Evolutionary conservation across 2,797 vertebrate species (phyloP), one percentile per base, ranked within the genome.

Genomic region (Lithobates pipiens): DNA sequence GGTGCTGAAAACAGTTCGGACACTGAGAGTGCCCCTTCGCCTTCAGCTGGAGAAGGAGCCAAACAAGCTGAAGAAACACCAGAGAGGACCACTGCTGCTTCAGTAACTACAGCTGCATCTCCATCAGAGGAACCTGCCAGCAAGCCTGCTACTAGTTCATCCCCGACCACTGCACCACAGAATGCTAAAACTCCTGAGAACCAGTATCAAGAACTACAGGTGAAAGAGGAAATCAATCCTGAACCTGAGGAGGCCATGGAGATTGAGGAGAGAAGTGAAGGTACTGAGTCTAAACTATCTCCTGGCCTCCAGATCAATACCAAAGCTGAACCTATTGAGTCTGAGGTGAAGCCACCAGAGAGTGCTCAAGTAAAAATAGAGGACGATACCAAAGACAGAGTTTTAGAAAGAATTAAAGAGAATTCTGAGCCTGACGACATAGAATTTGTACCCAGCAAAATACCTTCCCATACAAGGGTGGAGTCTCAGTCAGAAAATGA

Each of bases 1-100:
- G 98, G 96, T 91, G 97, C 95, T 75, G 98, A 99, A 90, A 98
- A 99, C 93, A 99, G 98, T 94, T 99, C 98, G 46, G 98, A 99
- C 90, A 99, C 98, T 74, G 98, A 99, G 94, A 99, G 98, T 76
- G 98, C 98, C 83, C 97, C 98, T 18, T 99, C 98, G 89, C 98
- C 98, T 86, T 97, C 97, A 89, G 96, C 98, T 90, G 91, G 93
- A n/a, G 97, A 99, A 90, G 90, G 95, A 65, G 92, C 94, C 90
- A 99, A 98, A 93, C 91, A 94, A 8, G 89, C 90, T 8, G 96
- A 97, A 83, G 96, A 97, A 84, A 93, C 91, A 88, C 83, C 90
- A 29, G 88, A 96, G 70, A 90, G 93, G 69, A 76, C 88, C 77
- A 90, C 91, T 87, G 88, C 95, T 90, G 88, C 91, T 77, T 91